These are phyloP conservation scores for Zoanthus gigantus DNA, from an alignment of 92 coral and sea anemone species.

Conservation along the genomic window DNA sequence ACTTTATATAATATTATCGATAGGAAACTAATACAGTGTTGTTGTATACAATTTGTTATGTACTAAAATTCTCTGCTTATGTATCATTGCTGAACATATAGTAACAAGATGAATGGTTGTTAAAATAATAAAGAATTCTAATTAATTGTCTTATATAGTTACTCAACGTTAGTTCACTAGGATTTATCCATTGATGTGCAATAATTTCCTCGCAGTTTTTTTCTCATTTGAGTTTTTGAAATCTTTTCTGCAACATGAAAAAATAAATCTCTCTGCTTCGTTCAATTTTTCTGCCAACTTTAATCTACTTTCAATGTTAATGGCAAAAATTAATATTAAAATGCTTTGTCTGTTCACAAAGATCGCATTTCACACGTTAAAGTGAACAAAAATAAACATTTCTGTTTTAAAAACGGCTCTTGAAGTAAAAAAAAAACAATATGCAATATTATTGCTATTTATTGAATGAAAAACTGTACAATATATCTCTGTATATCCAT, in stretches of 20 bases:
- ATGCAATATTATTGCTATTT: neutral
- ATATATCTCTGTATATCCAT: neutral
- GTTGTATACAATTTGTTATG: no score
- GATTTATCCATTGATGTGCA: no score
- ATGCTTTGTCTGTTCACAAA: neutral
- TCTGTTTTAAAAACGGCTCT: neutral
- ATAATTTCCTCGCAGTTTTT: no score
- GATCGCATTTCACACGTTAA: neutral
- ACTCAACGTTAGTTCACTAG: no score
- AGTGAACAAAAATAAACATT: neutral
- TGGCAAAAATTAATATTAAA: neutral
- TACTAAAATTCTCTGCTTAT: no score
- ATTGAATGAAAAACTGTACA: constrained; percentile 12
- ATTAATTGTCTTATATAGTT: no score
- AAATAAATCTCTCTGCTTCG: neutral
- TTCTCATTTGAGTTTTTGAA: neutral
- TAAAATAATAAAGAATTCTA: no score
- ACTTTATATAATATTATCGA: no score
- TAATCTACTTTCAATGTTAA: neutral
- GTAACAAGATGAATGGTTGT: no score
- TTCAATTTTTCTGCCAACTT: neutral
- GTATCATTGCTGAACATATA: no score
- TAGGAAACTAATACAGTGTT: no score
- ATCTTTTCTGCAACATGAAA: neutral
- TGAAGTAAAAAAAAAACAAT: neutral